Evolutionary conservation across 2,113 vertebrate species (phyloP).

Genomic region (Percina caprodes): DNA sequence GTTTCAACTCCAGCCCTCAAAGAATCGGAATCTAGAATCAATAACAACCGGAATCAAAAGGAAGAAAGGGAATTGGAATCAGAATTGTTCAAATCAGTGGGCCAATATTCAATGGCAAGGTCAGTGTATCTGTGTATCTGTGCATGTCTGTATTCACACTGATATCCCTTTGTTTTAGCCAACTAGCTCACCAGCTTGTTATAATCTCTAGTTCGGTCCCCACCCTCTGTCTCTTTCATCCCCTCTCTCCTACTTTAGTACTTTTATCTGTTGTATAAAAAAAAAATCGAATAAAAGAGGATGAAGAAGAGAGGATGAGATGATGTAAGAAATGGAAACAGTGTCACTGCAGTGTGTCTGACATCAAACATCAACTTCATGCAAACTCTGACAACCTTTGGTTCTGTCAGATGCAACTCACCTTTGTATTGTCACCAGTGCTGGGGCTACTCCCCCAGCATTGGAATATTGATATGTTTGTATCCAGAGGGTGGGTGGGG

Average conservation of each 20-base stretch:
- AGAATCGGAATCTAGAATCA: no score
- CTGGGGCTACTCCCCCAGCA: no score
- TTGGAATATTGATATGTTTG: no score
- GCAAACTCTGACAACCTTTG: background rate
- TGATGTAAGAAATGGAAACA: slow-evolving; percentile 58
- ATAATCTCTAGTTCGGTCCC: background rate
- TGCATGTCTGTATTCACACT: background rate
- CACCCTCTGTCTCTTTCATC: no score
- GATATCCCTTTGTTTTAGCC: background rate
- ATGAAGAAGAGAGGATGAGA: background rate
- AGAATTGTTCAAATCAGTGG: no score
- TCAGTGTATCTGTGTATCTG: background rate
- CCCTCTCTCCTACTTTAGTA: background rate
- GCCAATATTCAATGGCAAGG: background rate
- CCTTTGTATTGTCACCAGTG: no score
- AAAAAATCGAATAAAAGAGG: background rate
- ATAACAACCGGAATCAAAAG: no score
- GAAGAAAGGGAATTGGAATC: no score
- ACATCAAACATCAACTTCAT: slow-evolving; percentile 25
- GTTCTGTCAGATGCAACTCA: slow-evolving; percentile 7
- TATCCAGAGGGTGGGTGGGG: no score
- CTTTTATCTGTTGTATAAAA: slow-evolving; percentile 1
- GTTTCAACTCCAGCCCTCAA: no score
- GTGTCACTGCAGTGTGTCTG: slow-evolving; percentile 7
- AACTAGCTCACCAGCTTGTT: background rate